Percentiles rank a stretch among this genome's conserved stretches.
Conservation (phyloP, 2,113 vertebrate genomes). For the Arothron firmamentum region DNA sequence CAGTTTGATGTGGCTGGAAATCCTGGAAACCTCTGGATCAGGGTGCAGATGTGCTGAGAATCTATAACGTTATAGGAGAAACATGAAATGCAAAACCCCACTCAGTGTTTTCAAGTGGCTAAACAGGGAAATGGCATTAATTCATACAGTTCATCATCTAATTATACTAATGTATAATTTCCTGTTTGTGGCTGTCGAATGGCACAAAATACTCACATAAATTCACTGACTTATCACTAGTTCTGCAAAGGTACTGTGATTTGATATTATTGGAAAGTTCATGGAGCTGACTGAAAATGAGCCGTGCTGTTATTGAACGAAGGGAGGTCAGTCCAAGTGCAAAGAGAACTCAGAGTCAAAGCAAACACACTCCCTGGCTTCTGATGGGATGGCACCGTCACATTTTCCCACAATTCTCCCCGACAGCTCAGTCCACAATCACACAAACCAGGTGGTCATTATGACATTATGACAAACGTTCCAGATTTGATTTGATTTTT, state of each 20-base stretch:
- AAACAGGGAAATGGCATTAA: neutral
- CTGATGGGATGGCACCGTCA: conserved; percentile 56
- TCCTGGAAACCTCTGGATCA: conserved; percentile 39
- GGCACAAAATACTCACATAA: too few species aligned
- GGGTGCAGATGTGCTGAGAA: conserved; percentile 35
- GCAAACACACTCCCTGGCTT: conserved; percentile 68
- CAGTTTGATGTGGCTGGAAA: conserved; percentile 67
- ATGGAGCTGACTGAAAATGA: conserved; percentile 55
- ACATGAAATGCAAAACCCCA: conserved; percentile 13
- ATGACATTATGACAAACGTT: conserved; percentile 36
- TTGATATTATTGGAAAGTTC: conserved; percentile 34
- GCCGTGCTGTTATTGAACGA: conserved; percentile 52
- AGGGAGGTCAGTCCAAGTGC: conserved; percentile 71
- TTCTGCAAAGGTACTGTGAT: conserved; percentile 9
- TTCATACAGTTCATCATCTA: neutral
- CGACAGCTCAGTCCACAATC: conserved; percentile 48
- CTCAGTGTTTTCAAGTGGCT: neutral
- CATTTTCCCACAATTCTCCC: conserved; percentile 58
- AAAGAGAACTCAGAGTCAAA: conserved; percentile 72
- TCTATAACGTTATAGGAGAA: conserved; percentile 30
- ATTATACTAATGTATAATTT: too few species aligned
- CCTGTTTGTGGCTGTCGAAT: too few species aligned
- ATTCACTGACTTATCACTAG: neutral
- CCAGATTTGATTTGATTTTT: conserved; percentile 47
- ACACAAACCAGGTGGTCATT: conserved; percentile 56